Evolutionary conservation across 1,140 invertebrate species (phyloP), one percentile per base, ranked within the genome.

Genomic region (Ceratosolen fusciceps): DNA sequence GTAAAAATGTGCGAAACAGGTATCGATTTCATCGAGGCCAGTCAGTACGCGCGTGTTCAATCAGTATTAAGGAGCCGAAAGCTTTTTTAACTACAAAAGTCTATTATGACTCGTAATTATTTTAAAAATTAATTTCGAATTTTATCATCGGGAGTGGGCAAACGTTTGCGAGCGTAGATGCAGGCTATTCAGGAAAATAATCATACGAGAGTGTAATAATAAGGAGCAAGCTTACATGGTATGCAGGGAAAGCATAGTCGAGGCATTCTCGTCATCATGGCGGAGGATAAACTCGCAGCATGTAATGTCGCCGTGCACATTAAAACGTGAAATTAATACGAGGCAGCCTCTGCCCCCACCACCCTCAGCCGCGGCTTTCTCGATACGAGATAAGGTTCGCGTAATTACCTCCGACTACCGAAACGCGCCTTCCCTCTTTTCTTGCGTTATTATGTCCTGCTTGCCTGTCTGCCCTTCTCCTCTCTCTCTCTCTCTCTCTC

Each of bases 261-360:
- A 52, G 16, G 29, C 52, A n/a, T 56, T 26, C 34, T 58, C 73
- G 10, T 74, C 73, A 37, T 37, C 31, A 37, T 54, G 21, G 49
- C 54, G 52, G 12, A 24, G 39, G 34, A 60, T 43, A 56, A 37
- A 34, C 37, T 37, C 16, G 43, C 37, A 60, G 14, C 62, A 54
- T 67, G 43, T 62, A 39, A 70, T 34, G 34, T 49, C 74, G 58
- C 10, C 34, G 47, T 3, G 49, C 49, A 65, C 34, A 26, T 70
- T 47, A 60, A 76, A 76, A 77, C 49, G 74, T 77, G 74, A 77
- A 77, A 77, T 77, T 77, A 77, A 77, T 77, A 68, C 74, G 24
- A 26, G n/a, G 47, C 74, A 10, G 5, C 26, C 4, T 16, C 26
- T 60, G 9, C 31, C 26, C 3, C 26, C 31, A 9, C 31, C 26